Conservation (phyloP, 1,140 invertebrate species). For the Gonioctena quinquepunctata region DNA sequence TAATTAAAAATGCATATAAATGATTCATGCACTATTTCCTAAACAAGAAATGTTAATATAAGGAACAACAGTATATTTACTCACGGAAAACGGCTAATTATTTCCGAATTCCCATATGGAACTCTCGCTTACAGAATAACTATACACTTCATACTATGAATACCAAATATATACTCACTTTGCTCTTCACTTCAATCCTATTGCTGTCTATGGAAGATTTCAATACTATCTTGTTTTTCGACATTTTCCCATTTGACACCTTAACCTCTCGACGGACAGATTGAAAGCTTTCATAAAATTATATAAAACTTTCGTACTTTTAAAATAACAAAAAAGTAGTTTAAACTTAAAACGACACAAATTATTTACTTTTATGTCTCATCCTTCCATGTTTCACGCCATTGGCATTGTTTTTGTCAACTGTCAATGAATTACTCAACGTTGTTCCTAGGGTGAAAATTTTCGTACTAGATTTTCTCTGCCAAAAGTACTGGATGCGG, state of each 20-base stretch:
- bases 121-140: conserved; percentile 24
- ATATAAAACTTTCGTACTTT: not conserved
- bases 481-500: no score
- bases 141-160: conserved; percentile 18
- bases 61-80: not conserved
- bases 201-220: conserved; percentile 62
- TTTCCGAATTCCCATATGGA: conserved; percentile 29
- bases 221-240: conserved; percentile 68
- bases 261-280: not conserved
- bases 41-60: conserved; percentile 32
- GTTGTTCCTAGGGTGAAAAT: no score
- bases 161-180: conserved; percentile 58
- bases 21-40: conserved; percentile 51
- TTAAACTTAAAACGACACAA: conserved; percentile 24
- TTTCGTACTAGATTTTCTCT: no score
- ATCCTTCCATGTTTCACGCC: conserved; percentile 15
- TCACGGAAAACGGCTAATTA: conserved; percentile 11
- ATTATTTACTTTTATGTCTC: conserved; percentile 43
- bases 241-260: conserved; percentile 57
- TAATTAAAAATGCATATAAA: conserved; percentile 18
- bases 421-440: no score
- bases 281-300: conserved; percentile 5
- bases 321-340: conserved; percentile 24
- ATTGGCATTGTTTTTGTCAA: not conserved
- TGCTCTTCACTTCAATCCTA: conserved; percentile 73